Percentiles rank a stretch among this genome's conserved stretches.
phyloP scores from a whole-genome alignment of 1,140 invertebrate species.

The Gerris buenoi region DNA sequence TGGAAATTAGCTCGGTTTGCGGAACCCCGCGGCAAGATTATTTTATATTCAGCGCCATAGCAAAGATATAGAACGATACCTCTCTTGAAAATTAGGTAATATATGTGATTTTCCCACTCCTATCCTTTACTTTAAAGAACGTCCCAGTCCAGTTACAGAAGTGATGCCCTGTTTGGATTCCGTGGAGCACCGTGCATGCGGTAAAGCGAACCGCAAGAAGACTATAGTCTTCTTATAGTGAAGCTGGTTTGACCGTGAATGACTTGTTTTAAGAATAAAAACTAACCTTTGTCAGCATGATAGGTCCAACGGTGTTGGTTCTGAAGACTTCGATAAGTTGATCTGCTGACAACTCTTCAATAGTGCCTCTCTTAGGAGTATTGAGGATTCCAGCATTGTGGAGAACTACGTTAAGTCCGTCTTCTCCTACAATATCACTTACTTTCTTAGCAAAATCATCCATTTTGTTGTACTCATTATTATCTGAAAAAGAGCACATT shows the following conservation, averaged over 20 bases:
- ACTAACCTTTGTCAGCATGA: slow-evolving; percentile 2
- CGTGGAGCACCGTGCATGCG: too few relatives aligned
- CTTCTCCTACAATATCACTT: neutral
- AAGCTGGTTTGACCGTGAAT: neutral
- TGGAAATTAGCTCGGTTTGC: too few relatives aligned
- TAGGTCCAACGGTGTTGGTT: neutral
- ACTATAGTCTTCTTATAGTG: too few relatives aligned
- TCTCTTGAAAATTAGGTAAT: too few relatives aligned
- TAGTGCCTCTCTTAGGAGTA: neutral
- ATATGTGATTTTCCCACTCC: too few relatives aligned
- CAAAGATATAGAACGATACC: too few relatives aligned
- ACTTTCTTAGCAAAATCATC: neutral
- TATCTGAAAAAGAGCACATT: neutral
- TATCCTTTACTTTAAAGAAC: too few relatives aligned
- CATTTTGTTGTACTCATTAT: neutral
- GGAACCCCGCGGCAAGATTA: too few relatives aligned
- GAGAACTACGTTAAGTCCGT: neutral
- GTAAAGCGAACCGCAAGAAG: too few relatives aligned
- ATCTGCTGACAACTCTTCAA: neutral
- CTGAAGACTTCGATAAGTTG: neutral
- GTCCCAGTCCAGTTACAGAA: too few relatives aligned
- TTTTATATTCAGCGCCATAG: too few relatives aligned
- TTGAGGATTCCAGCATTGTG: neutral
- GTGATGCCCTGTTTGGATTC: too few relatives aligned
- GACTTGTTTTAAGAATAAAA: neutral